These are phyloP conservation scores for Andrena marginata DNA, from an alignment of 2,888 invertebrate species.

Conservation along the genomic window DNA sequence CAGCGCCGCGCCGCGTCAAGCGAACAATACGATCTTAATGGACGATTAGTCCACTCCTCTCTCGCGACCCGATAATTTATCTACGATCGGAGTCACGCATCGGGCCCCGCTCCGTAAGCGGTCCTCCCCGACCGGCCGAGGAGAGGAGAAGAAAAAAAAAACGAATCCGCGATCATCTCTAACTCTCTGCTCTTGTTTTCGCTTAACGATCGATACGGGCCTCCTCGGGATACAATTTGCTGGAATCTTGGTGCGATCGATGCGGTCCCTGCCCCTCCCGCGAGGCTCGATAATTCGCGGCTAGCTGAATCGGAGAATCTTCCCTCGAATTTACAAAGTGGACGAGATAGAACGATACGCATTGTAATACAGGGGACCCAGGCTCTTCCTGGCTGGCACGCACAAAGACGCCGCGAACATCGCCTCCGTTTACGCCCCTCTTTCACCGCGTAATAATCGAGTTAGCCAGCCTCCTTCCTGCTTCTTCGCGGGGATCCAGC, in stretches of 20 bases:
- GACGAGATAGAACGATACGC: slow-evolving; percentile 42
- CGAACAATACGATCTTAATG: slow-evolving; percentile 44
- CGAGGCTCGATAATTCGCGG: slow-evolving; percentile 34
- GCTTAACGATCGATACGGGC: slow-evolving; percentile 13
- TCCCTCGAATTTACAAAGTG: slow-evolving; percentile 32
- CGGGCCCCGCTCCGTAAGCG: slow-evolving; percentile 6
- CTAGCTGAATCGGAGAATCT: slow-evolving; percentile 28
- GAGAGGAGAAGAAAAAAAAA: neutral
- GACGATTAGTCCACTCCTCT: slow-evolving; percentile 22
- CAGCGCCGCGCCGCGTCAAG: slow-evolving; percentile 23
- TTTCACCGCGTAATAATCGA: slow-evolving; percentile 34
- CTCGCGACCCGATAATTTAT: slow-evolving; percentile 37
- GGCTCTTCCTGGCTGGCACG: slow-evolving; percentile 17
- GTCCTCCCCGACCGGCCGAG: neutral
- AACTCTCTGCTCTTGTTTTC: neutral
- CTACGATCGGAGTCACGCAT: slow-evolving; percentile 43
- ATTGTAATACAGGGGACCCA: slow-evolving; percentile 28
- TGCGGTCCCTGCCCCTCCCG: neutral
- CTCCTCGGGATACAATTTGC: slow-evolving; percentile 48
- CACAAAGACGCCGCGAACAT: slow-evolving; percentile 41
- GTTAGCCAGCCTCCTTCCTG: slow-evolving; percentile 26
- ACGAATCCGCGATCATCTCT: neutral
- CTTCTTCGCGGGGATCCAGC: slow-evolving; percentile 42
- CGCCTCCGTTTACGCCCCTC: slow-evolving; percentile 11
- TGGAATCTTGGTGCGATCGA: slow-evolving; percentile 13